phyloP scores from a whole-genome alignment of 2,888 invertebrate genomes.

The Crioceris asparagi region DNA sequence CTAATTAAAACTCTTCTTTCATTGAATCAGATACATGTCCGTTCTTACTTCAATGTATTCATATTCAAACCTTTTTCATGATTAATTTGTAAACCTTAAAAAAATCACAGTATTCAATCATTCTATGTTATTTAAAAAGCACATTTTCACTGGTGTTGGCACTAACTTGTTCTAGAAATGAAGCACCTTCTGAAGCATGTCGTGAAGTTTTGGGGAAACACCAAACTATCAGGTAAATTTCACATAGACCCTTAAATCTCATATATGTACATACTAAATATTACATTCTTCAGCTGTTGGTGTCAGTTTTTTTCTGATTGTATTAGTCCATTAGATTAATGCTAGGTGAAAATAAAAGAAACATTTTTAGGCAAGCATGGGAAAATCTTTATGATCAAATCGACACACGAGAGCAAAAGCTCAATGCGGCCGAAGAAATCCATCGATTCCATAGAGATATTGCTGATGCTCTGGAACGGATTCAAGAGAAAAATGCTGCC shows the following conservation, averaged over 20 bases:
- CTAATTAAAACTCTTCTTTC: no score
- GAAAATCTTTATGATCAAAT: conserved; percentile 78
- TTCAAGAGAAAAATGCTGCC: conserved; percentile 80
- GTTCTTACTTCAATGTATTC: no score
- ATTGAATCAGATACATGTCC: no score
- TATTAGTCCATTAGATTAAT: no score
- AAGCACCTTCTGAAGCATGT: conserved; percentile 38
- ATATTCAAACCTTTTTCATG: no score
- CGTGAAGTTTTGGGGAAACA: conserved; percentile 43
- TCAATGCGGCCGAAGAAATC: conserved; percentile 92
- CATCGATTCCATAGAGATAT: conserved; percentile 96
- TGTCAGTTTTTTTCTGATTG: no score
- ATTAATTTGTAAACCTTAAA: no score
- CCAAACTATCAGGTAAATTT: conserved; percentile 38
- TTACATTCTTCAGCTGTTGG: no score
- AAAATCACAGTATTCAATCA: no score
- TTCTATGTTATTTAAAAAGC: conserved; percentile 2
- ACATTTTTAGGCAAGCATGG: conserved; percentile 80
- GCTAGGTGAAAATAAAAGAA: no score
- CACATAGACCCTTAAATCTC: no score
- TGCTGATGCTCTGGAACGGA: conserved; percentile 79
- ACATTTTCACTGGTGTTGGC: conserved; percentile 31
- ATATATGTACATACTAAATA: no score
- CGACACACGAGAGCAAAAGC: conserved; percentile 71
- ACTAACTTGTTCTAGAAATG: conserved; percentile 34